Conservation (phyloP, 1,140 invertebrate species). For the Bombus confusus region DNA sequence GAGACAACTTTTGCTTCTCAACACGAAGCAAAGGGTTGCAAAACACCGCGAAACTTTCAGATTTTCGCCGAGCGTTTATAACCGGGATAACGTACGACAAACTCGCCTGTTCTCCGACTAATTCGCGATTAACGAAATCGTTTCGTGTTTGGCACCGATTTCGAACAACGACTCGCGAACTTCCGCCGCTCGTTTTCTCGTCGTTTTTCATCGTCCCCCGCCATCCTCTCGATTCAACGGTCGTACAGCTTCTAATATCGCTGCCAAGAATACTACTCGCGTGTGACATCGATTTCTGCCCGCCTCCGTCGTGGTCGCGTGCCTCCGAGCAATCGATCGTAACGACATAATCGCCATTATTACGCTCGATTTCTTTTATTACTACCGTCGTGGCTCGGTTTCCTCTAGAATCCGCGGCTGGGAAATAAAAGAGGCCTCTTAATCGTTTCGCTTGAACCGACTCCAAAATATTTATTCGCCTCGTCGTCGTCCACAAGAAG, state of each 20-base stretch:
- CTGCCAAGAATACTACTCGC: constrained; percentile 46
- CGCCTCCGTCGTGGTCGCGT: constrained; percentile 13
- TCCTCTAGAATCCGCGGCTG: background rate
- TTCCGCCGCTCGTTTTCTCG: constrained; percentile 18
- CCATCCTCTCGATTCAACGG: background rate
- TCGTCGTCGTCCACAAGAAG: no score
- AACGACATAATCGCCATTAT: constrained; percentile 26
- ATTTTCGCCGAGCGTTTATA: background rate
- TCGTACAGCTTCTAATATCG: constrained; percentile 22
- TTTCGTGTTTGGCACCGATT: constrained; percentile 41
- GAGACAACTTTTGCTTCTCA: background rate
- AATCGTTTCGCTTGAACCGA: background rate
- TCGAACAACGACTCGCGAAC: constrained; percentile 20
- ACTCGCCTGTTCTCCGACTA: constrained; percentile 15
- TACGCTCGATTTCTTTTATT: constrained; percentile 26
- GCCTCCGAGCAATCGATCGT: constrained; percentile 34
- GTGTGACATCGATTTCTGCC: constrained; percentile 30
- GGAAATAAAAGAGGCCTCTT: background rate
- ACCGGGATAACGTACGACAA: constrained; percentile 2
- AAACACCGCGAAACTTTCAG: background rate
- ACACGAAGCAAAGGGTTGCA: background rate
- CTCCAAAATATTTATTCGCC: background rate
- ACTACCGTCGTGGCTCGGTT: background rate
- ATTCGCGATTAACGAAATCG: constrained; percentile 28
- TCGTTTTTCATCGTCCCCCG: constrained; percentile 6